These are phyloP conservation scores for Cephalopterus ornatus DNA, from an alignment of 2,113 vertebrate species.

Conservation along the genomic window DNA sequence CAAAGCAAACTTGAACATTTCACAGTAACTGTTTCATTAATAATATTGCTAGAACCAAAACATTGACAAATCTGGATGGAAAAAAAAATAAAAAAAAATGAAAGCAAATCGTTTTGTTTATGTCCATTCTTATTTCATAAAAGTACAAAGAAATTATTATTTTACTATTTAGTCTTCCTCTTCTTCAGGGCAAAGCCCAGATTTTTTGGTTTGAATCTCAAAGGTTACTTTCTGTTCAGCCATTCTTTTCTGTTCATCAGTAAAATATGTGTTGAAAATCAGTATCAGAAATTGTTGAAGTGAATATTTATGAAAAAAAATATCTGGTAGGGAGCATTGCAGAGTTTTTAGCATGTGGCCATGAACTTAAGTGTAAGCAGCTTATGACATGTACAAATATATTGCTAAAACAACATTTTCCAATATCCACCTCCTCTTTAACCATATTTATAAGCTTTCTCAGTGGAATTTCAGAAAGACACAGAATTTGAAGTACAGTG, in stretches of 20 bases:
- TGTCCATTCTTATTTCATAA: background rate
- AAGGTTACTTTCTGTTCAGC: background rate
- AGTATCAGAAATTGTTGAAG: background rate
- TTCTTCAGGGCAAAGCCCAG: background rate
- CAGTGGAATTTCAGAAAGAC: background rate
- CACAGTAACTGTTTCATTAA: background rate
- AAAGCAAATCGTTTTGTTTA: background rate
- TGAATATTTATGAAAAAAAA: constrained; percentile 8
- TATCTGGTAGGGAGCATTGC: background rate
- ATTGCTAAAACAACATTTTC: background rate
- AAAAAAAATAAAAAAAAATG: background rate
- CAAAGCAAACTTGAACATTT: constrained; percentile 18
- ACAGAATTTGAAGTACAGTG: background rate
- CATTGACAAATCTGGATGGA: background rate
- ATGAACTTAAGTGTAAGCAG: background rate
- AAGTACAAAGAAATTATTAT: background rate
- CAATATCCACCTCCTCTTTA: background rate
- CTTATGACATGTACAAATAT: background rate
- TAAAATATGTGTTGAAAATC: background rate
- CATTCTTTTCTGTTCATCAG: background rate
- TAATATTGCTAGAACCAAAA: background rate
- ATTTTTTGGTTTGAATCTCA: background rate
- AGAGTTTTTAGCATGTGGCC: background rate
- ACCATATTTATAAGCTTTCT: background rate
- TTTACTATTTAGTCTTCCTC: background rate